These are phyloP conservation scores for Nicator chloris DNA, from an alignment of 2,113 vertebrate species.

Conservation along the genomic window DNA sequence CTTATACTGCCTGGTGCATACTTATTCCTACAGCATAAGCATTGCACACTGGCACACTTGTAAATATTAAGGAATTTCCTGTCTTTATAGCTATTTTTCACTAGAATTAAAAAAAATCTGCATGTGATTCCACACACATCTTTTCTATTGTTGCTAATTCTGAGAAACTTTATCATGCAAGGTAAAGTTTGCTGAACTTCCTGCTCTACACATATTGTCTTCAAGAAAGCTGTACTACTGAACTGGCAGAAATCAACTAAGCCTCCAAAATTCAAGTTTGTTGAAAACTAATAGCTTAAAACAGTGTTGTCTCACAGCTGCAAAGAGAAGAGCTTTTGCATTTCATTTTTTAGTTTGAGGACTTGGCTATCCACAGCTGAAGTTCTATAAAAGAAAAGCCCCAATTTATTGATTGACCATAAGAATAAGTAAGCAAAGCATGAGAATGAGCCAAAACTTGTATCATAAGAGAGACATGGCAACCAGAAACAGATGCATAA, in stretches of 20 bases:
- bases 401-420: not conserved
- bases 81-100: not conserved
- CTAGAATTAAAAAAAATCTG: not conserved
- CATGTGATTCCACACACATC: not conserved
- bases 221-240: not conserved
- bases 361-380: not conserved
- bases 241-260: not conserved
- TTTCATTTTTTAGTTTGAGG: not conserved
- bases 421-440: not conserved
- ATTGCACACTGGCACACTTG: not conserved
- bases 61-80: not conserved
- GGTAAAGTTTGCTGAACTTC: not conserved
- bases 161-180: not conserved
- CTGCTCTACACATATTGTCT: not conserved
- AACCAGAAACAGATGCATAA: not conserved
- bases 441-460: fast-evolving
- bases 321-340: not conserved
- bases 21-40: not conserved
- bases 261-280: not conserved
- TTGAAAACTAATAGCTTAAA: not conserved
- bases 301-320: not conserved
- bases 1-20: not conserved
- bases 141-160: not conserved
- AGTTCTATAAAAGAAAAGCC: not conserved
- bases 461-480: fast-evolving